phyloP scores from a whole-genome alignment of 2,888 invertebrate species.

The Cephus sareptanus region DNA sequence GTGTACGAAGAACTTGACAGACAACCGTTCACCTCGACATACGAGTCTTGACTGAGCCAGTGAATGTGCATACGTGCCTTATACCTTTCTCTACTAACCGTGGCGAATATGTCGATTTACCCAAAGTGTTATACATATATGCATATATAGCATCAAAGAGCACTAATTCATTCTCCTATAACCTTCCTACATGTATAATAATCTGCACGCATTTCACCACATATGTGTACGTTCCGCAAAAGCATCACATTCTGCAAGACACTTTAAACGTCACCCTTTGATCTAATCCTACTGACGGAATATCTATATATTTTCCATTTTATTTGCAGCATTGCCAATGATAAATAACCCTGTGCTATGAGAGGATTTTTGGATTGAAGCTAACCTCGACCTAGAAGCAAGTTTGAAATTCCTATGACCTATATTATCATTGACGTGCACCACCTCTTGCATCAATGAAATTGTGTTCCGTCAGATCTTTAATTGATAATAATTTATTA shows the following conservation, averaged over 20 bases:
- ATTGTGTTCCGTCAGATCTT: not conserved
- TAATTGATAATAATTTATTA: not conserved
- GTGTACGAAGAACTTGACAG: not conserved
- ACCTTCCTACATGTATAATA: not conserved
- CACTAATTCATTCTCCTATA: not conserved
- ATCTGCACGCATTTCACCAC: not conserved
- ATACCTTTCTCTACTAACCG: not conserved
- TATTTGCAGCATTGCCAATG: not conserved
- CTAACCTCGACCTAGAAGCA: not conserved
- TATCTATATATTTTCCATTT: not conserved
- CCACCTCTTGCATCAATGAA: not conserved
- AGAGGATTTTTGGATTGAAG: not conserved
- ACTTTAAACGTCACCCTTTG: not conserved
- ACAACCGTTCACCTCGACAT: not conserved
- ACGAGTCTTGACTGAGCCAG: not conserved
- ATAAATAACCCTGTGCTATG: not conserved
- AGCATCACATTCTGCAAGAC: not conserved
- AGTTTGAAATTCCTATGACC: not conserved
- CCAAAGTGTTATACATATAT: not conserved
- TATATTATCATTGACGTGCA: not conserved
- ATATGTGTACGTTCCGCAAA: not conserved
- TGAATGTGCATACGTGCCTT: not conserved
- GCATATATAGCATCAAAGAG: not conserved
- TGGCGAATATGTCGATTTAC: not conserved
- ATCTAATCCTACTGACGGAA: not conserved